Percentiles rank a stretch among this genome's conserved stretches.
Evolutionary conservation across 2,888 invertebrate species (phyloP).

Genomic region (Elmis aenea): DNA sequence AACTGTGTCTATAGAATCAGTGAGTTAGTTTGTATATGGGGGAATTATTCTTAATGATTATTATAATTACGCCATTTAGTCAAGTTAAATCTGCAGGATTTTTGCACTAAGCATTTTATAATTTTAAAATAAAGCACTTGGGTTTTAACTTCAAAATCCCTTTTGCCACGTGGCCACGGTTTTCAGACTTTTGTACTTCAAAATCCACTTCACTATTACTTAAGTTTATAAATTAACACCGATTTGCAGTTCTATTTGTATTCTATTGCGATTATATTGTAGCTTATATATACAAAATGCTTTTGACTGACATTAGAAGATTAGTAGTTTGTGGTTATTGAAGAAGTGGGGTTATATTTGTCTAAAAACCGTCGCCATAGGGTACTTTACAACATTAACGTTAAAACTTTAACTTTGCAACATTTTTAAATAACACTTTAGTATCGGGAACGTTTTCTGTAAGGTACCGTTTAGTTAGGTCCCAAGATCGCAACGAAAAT

Average conservation of each 20-base stretch:
- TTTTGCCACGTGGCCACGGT: conserved; percentile 39
- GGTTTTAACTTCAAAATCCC: conserved; percentile 46
- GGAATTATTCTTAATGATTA: conserved; percentile 23
- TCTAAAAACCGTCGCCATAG: conserved; percentile 40
- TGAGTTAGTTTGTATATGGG: too few species aligned
- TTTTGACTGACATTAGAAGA: too few species aligned
- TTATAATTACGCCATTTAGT: conserved; percentile 25
- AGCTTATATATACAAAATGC: conserved; percentile 42
- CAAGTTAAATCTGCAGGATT: conserved; percentile 48
- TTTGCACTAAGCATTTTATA: conserved; percentile 37
- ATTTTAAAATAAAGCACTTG: conserved; percentile 43
- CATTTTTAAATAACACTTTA: conserved; percentile 40
- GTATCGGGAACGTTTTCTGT: conserved; percentile 31
- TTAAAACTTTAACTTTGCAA: conserved; percentile 45
- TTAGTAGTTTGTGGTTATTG: too few species aligned
- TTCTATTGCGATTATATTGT: conserved; percentile 42
- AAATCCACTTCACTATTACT: conserved; percentile 41
- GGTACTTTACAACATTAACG: conserved; percentile 45
- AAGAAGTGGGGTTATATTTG: conserved; percentile 39
- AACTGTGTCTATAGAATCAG: too few species aligned
- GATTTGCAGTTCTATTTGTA: conserved; percentile 40
- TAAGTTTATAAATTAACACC: conserved; percentile 41
- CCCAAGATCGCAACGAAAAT: conserved; percentile 37
- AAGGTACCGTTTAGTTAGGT: conserved; percentile 36
- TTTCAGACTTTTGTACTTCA: conserved; percentile 45